Base-by-base conservation (phyloP, 1,140 invertebrate species). In the Ceratina australensis region DNA sequence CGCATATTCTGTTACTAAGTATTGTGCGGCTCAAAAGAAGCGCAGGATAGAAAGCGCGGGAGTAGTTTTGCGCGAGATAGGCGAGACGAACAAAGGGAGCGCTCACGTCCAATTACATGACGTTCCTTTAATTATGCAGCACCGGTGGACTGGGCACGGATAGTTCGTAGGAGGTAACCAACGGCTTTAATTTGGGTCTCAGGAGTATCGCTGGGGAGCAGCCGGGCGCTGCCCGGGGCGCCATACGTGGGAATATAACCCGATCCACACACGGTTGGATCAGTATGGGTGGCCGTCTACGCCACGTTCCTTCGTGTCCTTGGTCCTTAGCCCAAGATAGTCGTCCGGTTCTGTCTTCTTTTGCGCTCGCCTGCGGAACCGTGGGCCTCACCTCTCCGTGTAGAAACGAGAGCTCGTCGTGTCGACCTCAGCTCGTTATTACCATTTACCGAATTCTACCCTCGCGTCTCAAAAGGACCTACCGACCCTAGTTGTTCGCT, bases 111-210 rank as follows among this genome's bases (percentile, higher is more conserved):
- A 89, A 90, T 90, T 89, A 89, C 89, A 90, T 82, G 89, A 89
- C 81, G 87, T 82, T 90, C 88, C 88, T 89, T 89, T 89, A 88
- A 90, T 90, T 89, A 90, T 90, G 88, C 88, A 89, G 83, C 85
- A 85, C 80, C 83, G 83, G 72, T 87, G 69, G 81, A 84, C 78
- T 78, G 77, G 67, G 66, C 79, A 72, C 71, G 80, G 83, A 84
- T 80, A 80, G 80, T 83, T 88, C 80, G 86, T 88, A 89, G 87
- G 87, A 87, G 86, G 86, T 78, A 85, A 85, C 84, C 73, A 84
- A 72, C 82, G 75, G 82, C 82, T 88, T 90, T 90, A 90, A 90
- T 90, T 90, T 90, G 88, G 89, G 85, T 88, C 85, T 84, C 78
- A 65, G 75, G 79, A 89, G 83, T 87, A 87, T 87, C 73, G 85